phyloP scores from a whole-genome alignment of 2,113 vertebrate genomes.

The Zosterops hypoxanthus region DNA sequence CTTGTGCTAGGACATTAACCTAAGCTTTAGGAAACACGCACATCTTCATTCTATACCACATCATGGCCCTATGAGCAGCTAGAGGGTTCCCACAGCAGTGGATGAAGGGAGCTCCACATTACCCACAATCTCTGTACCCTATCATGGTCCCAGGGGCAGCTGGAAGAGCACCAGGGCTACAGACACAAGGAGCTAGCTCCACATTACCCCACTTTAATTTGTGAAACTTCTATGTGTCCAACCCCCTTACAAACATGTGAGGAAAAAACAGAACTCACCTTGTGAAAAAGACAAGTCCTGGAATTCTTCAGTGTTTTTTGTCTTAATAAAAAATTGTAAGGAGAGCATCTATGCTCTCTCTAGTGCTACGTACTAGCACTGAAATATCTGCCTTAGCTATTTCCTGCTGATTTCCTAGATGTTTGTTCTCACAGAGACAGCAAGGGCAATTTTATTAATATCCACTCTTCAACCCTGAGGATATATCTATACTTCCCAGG shows the following conservation, averaged over 20 bases:
- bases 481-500: not conserved
- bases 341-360: not conserved
- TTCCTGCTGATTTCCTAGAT: not conserved
- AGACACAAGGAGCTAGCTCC: not conserved
- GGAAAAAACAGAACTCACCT: not conserved
- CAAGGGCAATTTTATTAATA: not conserved
- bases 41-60: not conserved
- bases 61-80: rapidly evolving
- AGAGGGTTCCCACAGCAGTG: not conserved
- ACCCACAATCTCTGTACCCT: not conserved
- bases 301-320: not conserved
- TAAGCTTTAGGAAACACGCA: not conserved
- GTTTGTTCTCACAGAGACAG: not conserved
- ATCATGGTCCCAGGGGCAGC: not conserved
- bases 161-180: not conserved
- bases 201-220: not conserved
- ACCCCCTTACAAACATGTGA: not conserved
- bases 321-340: not conserved
- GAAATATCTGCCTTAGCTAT: not conserved
- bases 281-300: not conserved
- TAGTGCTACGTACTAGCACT: not conserved
- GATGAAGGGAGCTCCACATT: not conserved
- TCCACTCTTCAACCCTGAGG: not conserved
- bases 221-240: not conserved
- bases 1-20: not conserved